Percentiles rank a stretch among this genome's conserved stretches.
Conservation (phyloP, 2,113 vertebrate genomes). For the Suricata suricatta region DNA sequence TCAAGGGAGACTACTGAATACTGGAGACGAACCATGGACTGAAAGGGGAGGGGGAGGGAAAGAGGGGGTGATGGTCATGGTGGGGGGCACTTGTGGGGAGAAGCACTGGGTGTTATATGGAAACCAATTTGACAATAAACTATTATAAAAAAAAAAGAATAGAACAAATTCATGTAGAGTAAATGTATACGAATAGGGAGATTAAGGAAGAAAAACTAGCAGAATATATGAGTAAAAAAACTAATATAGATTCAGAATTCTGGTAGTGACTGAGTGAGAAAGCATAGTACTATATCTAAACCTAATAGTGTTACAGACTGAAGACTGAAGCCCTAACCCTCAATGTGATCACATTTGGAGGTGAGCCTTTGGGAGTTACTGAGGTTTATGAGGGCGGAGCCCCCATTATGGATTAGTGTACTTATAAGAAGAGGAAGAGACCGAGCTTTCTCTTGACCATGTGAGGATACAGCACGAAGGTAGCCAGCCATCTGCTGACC, state of each 20-base stretch:
- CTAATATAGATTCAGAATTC: not conserved
- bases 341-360: not conserved
- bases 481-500: not conserved
- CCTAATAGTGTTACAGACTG: not conserved
- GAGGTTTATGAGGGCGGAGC: not conserved
- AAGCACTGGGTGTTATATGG: too few species aligned
- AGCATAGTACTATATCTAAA: not conserved
- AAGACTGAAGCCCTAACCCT: not conserved
- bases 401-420: not conserved
- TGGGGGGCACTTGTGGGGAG: too few species aligned
- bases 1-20: too few species aligned
- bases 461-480: not conserved
- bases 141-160: too few species aligned
- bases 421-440: not conserved
- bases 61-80: too few species aligned
- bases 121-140: too few species aligned
- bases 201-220: not conserved
- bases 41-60: too few species aligned
- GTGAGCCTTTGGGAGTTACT: not conserved
- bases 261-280: not conserved
- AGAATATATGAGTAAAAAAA: not conserved
- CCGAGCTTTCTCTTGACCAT: not conserved
- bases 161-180: not conserved
- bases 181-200: not conserved
- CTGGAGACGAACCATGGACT: too few species aligned